Conservation (phyloP, 2,888 invertebrate species). For the Drosophila maculinotata region DNA sequence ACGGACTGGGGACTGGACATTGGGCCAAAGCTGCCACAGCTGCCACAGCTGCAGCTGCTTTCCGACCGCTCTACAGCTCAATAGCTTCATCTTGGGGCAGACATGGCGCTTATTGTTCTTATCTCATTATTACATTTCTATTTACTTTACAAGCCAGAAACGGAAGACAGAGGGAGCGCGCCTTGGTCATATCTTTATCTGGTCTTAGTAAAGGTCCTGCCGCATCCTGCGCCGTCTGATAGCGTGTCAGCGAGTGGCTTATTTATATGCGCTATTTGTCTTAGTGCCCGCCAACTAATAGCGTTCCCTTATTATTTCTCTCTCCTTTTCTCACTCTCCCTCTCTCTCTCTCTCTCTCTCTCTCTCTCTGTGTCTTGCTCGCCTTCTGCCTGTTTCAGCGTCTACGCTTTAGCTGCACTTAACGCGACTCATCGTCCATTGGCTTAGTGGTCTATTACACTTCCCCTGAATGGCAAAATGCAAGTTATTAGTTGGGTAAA, state of each 20-base stretch:
- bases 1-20: constrained; percentile 18
- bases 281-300: constrained; percentile 72
- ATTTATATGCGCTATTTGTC: constrained; percentile 77
- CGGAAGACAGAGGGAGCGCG: background rate
- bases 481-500: constrained; percentile 36
- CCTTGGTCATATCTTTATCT: constrained; percentile 15
- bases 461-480: constrained; percentile 18
- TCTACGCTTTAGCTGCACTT: constrained; percentile 45
- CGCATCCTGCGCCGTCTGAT: constrained; percentile 3
- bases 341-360: background rate
- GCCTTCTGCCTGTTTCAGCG: constrained; percentile 4
- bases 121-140: constrained; percentile 78
- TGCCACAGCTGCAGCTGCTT: constrained; percentile 16
- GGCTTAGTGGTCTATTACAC: constrained; percentile 47
- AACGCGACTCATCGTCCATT: constrained; percentile 49
- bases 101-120: constrained; percentile 70
- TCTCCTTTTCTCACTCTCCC: background rate
- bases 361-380: background rate
- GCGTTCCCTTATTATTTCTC: constrained; percentile 32
- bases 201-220: constrained; percentile 1
- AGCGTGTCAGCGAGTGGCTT: constrained; percentile 54
- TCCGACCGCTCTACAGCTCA: background rate
- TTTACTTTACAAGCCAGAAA: constrained; percentile 56
- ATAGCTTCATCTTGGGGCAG: constrained; percentile 26
- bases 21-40: constrained; percentile 15